Base-by-base conservation (phyloP, 2,888 invertebrate species). In the Agrochola lychnidis region DNA sequence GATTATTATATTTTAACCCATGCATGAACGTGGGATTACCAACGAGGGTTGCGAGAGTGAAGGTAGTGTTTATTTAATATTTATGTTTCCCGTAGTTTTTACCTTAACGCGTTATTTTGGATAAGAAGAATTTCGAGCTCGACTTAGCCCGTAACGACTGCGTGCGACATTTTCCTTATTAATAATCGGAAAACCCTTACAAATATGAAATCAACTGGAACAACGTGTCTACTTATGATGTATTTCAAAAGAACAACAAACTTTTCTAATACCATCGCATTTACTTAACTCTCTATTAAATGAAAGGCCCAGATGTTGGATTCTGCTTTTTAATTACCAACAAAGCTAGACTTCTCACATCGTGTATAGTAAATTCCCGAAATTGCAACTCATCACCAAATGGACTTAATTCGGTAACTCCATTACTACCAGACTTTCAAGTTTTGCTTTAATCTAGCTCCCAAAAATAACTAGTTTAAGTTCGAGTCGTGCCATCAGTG, bases 1-100 rank as follows among this genome's bases (percentile, higher is more conserved):
- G 73, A 86, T 86, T 83, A 86, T 83, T 86, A 83, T 73, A 83
- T 83, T 83, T 81, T 73, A 71, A 86, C 73, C 71, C 83, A 72
- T 74, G 74, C 69, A 72, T 83, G 69, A 74, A 83, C 78, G 62
- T 74, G 83, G 83, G 86, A 86, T 86, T 83, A 83, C 69, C n/a
- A 57, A 56, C 22, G 62, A 61, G 68, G 73, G 62, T 70, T 73
- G 53, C 25, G 68, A 56, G 51, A 77, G 36, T 30, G 70, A 64
- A 68, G 64, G 67, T 73, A 73, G 61, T 69, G 71, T 73, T 84
- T 81, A 70, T 82, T 69, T 82, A 70, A 72, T 81, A 78, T 64
- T 70, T 67, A 73, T 64, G 45, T 73, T 56, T 36, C 48, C 36
- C 56, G 63, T 76, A 85, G 82, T 82, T 83, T 85, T 76, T 72